phyloP scores from a whole-genome alignment of 1,140 invertebrate species.

The Araneus ventricosus region DNA sequence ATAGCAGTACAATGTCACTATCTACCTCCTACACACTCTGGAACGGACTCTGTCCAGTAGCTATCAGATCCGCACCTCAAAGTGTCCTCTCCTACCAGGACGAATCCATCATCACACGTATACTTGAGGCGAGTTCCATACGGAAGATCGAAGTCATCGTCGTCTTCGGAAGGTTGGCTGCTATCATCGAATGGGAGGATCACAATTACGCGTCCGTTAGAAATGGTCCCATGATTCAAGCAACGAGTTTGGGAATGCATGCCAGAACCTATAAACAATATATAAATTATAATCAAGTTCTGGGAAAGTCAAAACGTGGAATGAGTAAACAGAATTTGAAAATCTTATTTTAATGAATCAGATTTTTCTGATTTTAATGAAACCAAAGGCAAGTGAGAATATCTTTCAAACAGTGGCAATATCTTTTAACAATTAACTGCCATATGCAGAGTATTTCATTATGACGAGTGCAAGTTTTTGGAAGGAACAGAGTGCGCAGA shows the following conservation, averaged over 20 bases:
- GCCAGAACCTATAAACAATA: too few species aligned
- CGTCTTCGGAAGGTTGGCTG: not conserved
- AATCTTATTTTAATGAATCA: too few species aligned
- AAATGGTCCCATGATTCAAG: not conserved
- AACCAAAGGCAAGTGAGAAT: too few species aligned
- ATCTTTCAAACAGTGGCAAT: too few species aligned
- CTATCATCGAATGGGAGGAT: not conserved
- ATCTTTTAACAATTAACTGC: too few species aligned
- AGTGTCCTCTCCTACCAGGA: not conserved
- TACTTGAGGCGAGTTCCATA: not conserved
- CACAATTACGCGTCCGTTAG: not conserved
- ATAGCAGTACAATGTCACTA: not conserved
- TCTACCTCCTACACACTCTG: constrained; percentile 14
- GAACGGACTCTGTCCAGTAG: not conserved
- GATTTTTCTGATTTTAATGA: too few species aligned
- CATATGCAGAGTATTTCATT: too few species aligned
- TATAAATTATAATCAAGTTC: too few species aligned
- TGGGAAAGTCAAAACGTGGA: too few species aligned
- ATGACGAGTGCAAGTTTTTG: too few species aligned
- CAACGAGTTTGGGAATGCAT: not conserved
- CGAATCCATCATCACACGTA: not conserved
- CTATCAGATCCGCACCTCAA: not conserved
- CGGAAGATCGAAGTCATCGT: not conserved
- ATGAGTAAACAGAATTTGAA: too few species aligned
- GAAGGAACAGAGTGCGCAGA: too few species aligned